phyloP scores from a whole-genome alignment of 2,113 vertebrate genomes.

The Aramus guarauna region DNA sequence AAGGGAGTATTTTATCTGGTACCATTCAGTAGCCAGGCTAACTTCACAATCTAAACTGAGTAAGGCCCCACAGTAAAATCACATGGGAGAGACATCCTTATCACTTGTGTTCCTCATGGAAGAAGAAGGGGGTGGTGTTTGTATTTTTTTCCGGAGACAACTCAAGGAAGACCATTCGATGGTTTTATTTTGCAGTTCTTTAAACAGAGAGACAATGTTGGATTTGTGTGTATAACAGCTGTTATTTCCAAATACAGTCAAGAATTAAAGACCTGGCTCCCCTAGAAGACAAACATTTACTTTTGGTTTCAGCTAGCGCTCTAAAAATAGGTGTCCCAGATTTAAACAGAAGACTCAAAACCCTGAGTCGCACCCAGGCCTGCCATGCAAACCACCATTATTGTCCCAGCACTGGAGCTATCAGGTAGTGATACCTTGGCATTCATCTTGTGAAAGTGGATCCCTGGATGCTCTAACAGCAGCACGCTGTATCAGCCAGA shows the following conservation, averaged over 20 bases:
- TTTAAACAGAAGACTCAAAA: background rate
- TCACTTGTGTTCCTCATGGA: background rate
- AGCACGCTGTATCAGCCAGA: background rate
- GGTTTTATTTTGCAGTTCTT: background rate
- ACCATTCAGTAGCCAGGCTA: background rate
- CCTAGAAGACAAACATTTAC: background rate
- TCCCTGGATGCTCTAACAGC: background rate
- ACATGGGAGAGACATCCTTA: background rate
- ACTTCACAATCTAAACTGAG: background rate
- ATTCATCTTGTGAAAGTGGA: background rate
- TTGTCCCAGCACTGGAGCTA: background rate
- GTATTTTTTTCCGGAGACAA: background rate
- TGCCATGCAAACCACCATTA: background rate
- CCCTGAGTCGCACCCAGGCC: background rate
- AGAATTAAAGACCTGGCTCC: background rate
- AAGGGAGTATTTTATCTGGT: background rate
- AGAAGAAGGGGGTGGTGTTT: background rate
- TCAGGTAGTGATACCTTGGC: background rate
- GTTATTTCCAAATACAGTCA: background rate
- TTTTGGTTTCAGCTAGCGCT: background rate
- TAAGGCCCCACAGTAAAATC: background rate
- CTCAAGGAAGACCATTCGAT: background rate
- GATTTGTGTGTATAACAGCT: background rate
- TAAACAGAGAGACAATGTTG: background rate
- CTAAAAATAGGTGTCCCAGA: background rate